Evolutionary conservation across 2,797 vertebrate genomes (phyloP).

Genomic region (Lutra lutra): DNA sequence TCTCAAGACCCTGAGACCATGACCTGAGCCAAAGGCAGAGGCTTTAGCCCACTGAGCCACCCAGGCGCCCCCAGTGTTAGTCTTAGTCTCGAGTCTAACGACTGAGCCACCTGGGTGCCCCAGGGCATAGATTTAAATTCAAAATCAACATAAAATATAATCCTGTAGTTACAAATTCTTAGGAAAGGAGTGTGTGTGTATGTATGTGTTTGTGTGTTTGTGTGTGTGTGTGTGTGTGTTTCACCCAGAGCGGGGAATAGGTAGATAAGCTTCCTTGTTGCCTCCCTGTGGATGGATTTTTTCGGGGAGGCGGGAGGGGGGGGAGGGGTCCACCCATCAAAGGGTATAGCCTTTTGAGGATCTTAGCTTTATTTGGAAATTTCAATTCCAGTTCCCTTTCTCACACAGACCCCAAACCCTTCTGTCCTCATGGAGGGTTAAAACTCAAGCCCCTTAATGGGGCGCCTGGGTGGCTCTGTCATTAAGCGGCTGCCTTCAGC

Average conservation of each 20-base stretch:
- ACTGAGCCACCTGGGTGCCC: neutral
- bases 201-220: neutral
- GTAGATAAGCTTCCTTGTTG: neutral
- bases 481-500: too few relatives aligned
- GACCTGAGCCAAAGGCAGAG: too few relatives aligned
- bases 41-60: too few relatives aligned
- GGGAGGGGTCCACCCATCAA: neutral
- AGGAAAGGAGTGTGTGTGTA: neutral
- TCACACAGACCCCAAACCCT: neutral
- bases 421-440: neutral
- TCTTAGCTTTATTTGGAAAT: conserved; percentile 15
- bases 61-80: too few relatives aligned
- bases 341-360: neutral
- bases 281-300: neutral
- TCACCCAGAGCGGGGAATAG: neutral
- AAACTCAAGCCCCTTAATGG: neutral
- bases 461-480: too few relatives aligned
- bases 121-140: neutral
- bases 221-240: neutral
- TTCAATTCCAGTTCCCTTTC: neutral
- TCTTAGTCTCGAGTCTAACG: too few relatives aligned
- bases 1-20: too few relatives aligned
- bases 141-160: neutral
- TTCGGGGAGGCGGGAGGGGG: too few relatives aligned
- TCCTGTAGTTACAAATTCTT: neutral